Base-by-base conservation (phyloP, 2,113 vertebrate species). In the Atlantisia rogersi region DNA sequence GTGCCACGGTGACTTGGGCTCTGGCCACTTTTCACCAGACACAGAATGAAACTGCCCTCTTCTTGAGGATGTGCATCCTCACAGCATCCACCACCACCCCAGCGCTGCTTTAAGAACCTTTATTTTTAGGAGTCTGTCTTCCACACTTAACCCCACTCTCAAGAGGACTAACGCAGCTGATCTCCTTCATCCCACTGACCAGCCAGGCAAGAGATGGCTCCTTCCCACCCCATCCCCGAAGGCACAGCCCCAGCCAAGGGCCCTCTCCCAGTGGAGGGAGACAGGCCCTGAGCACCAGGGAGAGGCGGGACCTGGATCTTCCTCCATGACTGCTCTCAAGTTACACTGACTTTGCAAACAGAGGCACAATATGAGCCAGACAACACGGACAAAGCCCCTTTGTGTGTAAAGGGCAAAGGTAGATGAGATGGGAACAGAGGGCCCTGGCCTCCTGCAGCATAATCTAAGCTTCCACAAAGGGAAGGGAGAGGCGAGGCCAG, bases 371-470 rank as follows among this genome's bases (percentile, higher is more conserved):
- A 91, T 74, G 90, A 95, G 92, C 95, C 96, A 96, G 94, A 92
- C 73, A 93, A 84, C 60, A 82, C 93, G 48, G 64, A 97, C 95
- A 96, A 96, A 94, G 92, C 82, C 67, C 92, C 90, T 93, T 94
- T 95, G 86, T 96, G 82, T 40, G 80, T 88, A 86, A 88, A 96
- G 96, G 95, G 88, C 88, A 95, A 97, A 96, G 92, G 96, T 95
- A 96, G 69, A 75, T 25, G 86, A 95, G 95, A 96, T 84, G 95
- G 69, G 88, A 94, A 90, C 50, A 71, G 69, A 87, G 62, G 80
- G 88, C 62, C 52, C 0, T 2, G 80, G 81, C 6, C 12, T 87
- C 86, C 90, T 71, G 77, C 82, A 86, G 93, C 88, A 90, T 79
- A 93, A 91, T 91, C 75, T 83, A 85, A 82, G 93, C 90, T 91